A percentile compares a stretch with the other conserved stretches of the same genome.
Conservation (phyloP, 2,797 vertebrate genomes). For the Oreochromis grahami region DNA sequence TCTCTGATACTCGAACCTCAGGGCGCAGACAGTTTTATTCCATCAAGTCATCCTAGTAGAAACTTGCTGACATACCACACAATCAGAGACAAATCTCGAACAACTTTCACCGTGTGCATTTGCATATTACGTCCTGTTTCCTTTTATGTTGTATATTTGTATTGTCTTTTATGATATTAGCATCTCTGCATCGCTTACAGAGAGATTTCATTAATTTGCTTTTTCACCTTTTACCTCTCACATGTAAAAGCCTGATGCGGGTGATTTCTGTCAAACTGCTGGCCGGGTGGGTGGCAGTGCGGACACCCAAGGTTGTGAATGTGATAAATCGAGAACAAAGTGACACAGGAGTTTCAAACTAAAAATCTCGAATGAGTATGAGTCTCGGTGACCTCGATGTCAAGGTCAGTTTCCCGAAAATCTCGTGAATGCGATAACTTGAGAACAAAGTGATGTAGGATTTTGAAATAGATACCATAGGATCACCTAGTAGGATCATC, state of each 20-base stretch:
- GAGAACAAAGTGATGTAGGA: not conserved
- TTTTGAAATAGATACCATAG: not conserved
- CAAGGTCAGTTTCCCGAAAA: not conserved
- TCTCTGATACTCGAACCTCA: not conserved
- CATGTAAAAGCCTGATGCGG: not conserved
- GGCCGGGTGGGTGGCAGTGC: not conserved
- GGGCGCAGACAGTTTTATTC: not conserved
- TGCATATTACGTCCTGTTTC: not conserved
- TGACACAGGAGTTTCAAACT: not conserved
- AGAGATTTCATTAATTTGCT: not conserved
- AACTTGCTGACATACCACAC: not conserved
- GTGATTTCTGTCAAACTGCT: not conserved
- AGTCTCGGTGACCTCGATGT: rapidly evolving
- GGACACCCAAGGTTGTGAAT: not conserved
- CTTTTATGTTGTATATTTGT: not conserved
- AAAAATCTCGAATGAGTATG: rapidly evolving
- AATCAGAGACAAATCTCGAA: not conserved
- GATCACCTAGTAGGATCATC: not conserved
- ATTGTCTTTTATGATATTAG: not conserved
- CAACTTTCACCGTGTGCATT: rapidly evolving
- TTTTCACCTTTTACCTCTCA: not conserved
- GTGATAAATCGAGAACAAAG: not conserved
- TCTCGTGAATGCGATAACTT: not conserved
- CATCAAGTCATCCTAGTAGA: not conserved
- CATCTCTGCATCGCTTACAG: not conserved